These are phyloP conservation scores for Anagrus nilaparvatae DNA, from an alignment of 1,140 invertebrate species.

Conservation along the genomic window DNA sequence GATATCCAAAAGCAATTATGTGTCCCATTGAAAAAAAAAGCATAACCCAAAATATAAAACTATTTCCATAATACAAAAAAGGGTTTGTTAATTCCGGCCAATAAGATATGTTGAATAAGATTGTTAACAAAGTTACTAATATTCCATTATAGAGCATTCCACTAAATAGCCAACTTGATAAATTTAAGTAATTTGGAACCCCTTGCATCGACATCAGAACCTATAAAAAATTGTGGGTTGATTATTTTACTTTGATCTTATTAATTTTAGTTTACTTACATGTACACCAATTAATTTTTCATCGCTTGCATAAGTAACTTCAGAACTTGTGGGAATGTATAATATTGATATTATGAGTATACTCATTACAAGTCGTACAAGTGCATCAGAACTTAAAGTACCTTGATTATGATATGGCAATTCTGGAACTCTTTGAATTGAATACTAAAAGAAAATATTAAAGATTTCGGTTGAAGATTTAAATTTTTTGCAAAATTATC, in stretches of 20 bases:
- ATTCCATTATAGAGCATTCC: no score
- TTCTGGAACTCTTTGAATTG: slow-evolving; percentile 35
- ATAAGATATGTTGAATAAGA: slow-evolving; percentile 1
- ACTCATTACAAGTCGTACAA: slow-evolving; percentile 24
- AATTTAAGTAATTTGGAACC: slow-evolving; percentile 29
- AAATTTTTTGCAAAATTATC: not conserved
- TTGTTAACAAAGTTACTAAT: slow-evolving; percentile 5
- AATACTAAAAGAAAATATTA: slow-evolving; percentile 22
- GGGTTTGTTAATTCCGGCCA: slow-evolving; percentile 21
- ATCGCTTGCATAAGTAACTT: slow-evolving; percentile 28
- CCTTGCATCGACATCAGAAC: slow-evolving; percentile 39
- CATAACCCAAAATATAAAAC: slow-evolving; percentile 32
- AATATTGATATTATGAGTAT: slow-evolving; percentile 28
- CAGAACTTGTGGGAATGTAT: no score
- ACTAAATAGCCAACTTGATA: slow-evolving; percentile 34
- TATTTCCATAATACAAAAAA: slow-evolving; percentile 31
- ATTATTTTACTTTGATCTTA: not conserved
- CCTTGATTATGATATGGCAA: slow-evolving; percentile 28
- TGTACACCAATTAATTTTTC: slow-evolving; percentile 37
- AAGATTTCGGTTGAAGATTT: not conserved
- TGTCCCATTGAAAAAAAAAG: slow-evolving; percentile 28
- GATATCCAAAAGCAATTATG: slow-evolving; percentile 32
- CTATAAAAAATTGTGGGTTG: slow-evolving; percentile 18
- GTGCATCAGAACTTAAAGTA: slow-evolving; percentile 16
- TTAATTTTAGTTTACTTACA: slow-evolving; percentile 22